Evolutionary conservation across 2,888 invertebrate genomes (phyloP).

Genomic region (Neoascia interrupta): DNA sequence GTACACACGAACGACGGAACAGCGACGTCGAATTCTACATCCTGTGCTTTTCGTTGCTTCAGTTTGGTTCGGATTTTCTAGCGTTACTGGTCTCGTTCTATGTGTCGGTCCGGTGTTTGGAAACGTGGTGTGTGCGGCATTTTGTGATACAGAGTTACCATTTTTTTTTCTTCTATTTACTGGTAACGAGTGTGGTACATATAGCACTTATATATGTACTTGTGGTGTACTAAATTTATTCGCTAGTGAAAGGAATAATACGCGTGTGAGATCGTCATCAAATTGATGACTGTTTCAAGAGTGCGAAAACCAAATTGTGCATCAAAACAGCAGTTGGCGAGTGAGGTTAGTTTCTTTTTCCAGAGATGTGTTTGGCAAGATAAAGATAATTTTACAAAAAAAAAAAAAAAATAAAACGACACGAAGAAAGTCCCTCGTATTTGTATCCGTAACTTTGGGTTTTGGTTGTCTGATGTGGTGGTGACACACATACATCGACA

Average conservation of each 20-base stretch:
- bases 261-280: slow-evolving; percentile 23
- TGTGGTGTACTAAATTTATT: slow-evolving; percentile 17
- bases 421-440: slow-evolving; percentile 51
- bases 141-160: slow-evolving; percentile 49
- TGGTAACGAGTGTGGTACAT: slow-evolving; percentile 20
- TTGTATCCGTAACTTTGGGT: slow-evolving; percentile 2
- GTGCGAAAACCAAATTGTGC: slow-evolving; percentile 6
- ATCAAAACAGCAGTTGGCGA: slow-evolving; percentile 14
- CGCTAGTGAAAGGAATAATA: slow-evolving; percentile 36
- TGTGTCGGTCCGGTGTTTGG: slow-evolving; percentile 49
- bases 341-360: slow-evolving; percentile 54
- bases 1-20: slow-evolving; percentile 31
- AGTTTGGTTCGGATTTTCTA: slow-evolving; percentile 68
- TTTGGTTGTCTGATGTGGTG: slow-evolving; percentile 21
- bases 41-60: slow-evolving; percentile 69
- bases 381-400: slow-evolving; percentile 13
- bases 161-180: slow-evolving; percentile 26
- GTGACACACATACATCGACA: slow-evolving; percentile 46
- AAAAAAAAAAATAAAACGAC: slow-evolving; percentile 23
- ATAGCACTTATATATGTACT: slow-evolving; percentile 3
- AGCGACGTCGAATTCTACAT: slow-evolving; percentile 55
- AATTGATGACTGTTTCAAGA: slow-evolving; percentile 34
- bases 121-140: slow-evolving; percentile 63
- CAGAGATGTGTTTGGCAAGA: slow-evolving; percentile 3
- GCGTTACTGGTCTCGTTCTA: slow-evolving; percentile 63